Conservation (phyloP, 1,140 invertebrate genomes). For the Ylistrum balloti region DNA sequence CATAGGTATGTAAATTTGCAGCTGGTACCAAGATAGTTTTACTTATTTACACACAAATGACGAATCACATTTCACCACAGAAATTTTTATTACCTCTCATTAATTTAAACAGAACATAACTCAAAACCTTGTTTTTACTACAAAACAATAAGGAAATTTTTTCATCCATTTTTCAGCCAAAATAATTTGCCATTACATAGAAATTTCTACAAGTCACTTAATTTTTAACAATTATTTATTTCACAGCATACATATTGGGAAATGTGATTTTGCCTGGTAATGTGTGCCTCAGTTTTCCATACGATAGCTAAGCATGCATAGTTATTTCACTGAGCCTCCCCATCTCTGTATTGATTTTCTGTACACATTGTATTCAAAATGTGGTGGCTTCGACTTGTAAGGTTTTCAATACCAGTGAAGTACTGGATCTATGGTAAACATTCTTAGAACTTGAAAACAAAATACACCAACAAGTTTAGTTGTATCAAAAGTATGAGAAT, state of each 20-base stretch:
- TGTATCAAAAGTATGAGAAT: too few species aligned
- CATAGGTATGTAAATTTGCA: slow-evolving; percentile 23
- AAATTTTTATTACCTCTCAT: neutral
- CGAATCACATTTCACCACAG: neutral
- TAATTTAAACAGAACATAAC: neutral
- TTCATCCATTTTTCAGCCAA: neutral
- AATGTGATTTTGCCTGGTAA: neutral
- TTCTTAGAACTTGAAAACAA: neutral
- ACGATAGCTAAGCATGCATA: slow-evolving; percentile 26
- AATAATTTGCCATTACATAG: neutral
- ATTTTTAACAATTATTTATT: neutral
- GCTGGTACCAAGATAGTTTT: neutral
- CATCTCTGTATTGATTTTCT: slow-evolving; percentile 25
- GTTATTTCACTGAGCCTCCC: slow-evolving; percentile 9
- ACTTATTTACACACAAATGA: neutral
- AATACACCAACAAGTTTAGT: neutral
- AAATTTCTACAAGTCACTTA: neutral
- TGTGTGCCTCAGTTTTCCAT: slow-evolving; percentile 26
- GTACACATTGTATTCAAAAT: slow-evolving; percentile 29
- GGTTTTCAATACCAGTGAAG: slow-evolving; percentile 32
- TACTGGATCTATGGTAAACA: neutral
- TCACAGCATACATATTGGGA: neutral
- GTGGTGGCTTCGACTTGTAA: neutral
- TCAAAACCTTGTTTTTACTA: neutral
- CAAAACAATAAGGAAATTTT: neutral